These are phyloP conservation scores for Amphiprion ocellaris DNA, from an alignment of 2,113 vertebrate genomes.

Conservation along the genomic window DNA sequence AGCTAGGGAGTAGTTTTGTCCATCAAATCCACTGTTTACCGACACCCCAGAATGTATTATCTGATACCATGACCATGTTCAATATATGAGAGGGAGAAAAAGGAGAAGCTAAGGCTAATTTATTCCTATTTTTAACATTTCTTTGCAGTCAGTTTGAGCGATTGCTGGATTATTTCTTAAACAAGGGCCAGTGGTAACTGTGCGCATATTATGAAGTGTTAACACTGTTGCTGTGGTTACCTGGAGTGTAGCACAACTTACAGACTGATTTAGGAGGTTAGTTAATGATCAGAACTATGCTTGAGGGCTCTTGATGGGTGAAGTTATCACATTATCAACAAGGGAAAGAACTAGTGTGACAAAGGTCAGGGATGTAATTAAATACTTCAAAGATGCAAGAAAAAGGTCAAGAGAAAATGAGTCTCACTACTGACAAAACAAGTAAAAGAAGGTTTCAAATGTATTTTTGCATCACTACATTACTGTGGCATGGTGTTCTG, in stretches of 20 bases:
- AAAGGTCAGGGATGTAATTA: neutral
- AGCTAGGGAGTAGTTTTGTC: neutral
- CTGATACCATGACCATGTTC: neutral
- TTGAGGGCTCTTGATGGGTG: neutral
- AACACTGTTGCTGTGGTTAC: constrained; percentile 14
- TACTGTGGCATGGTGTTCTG: neutral
- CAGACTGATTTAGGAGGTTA: neutral
- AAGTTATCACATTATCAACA: neutral
- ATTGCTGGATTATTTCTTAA: neutral
- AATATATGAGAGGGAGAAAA: neutral
- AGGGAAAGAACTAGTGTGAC: neutral
- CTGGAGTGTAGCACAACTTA: neutral
- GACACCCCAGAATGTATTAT: neutral
- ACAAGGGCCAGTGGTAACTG: neutral
- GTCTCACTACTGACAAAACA: neutral
- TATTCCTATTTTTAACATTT: neutral
- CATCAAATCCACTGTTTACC: too few species aligned
- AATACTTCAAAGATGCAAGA: neutral
- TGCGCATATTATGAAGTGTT: neutral
- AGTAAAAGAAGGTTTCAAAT: neutral
- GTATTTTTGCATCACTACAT: neutral
- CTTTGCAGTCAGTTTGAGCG: neutral
- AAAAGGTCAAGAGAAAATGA: neutral
- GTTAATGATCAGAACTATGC: neutral
- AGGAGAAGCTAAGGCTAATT: neutral